phyloP scores from a whole-genome alignment of 1,140 invertebrate species.

The Drosophila orena region DNA sequence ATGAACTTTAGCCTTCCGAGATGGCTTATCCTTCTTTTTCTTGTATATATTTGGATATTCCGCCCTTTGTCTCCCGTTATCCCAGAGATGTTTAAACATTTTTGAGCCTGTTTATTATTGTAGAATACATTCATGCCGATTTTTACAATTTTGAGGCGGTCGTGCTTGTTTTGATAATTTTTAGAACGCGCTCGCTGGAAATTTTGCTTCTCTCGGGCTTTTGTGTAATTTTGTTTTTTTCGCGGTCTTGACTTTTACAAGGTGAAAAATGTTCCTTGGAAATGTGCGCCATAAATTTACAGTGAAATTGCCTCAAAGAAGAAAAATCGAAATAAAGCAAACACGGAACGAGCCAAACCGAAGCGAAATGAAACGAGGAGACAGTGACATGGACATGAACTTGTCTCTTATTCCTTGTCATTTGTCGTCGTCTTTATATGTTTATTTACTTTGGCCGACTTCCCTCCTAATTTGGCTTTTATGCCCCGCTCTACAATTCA shows the following conservation, averaged over 20 bases:
- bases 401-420: constrained; percentile 44
- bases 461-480: constrained; percentile 65
- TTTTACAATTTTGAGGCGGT: constrained; percentile 56
- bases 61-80: constrained; percentile 14
- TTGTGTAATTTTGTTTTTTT: constrained; percentile 33
- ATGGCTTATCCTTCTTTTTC: constrained; percentile 2
- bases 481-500: constrained; percentile 66
- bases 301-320: constrained; percentile 31
- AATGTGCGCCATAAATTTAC: constrained; percentile 52
- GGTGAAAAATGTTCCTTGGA: constrained; percentile 57
- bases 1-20: constrained; percentile 37
- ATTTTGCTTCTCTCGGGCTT: constrained; percentile 24
- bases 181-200: constrained; percentile 20
- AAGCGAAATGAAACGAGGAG: constrained; percentile 1
- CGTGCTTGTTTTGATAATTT: constrained; percentile 77
- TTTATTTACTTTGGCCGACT: constrained; percentile 64
- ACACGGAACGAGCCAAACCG: constrained; percentile 6
- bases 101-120: constrained; percentile 65
- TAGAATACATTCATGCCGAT: constrained; percentile 68
- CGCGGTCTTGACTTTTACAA: constrained; percentile 64
- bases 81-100: constrained; percentile 49
- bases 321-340: constrained; percentile 27
- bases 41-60: background rate
- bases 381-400: constrained; percentile 57
- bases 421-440: constrained; percentile 51